Conservation (phyloP, 2,113 vertebrate genomes). For the Morone saxatilis region DNA sequence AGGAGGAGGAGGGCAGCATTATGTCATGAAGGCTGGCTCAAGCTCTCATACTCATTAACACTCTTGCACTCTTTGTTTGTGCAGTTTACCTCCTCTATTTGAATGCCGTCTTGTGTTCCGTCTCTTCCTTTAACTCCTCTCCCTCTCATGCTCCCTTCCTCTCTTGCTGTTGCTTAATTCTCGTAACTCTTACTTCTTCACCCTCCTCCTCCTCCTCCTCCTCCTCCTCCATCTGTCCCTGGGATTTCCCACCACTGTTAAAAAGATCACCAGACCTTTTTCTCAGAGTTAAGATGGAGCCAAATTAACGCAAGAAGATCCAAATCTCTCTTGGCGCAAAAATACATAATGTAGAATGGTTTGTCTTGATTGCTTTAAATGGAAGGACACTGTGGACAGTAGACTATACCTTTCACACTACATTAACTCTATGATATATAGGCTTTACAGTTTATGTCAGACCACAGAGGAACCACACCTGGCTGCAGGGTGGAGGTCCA, state of each 20-base stretch:
- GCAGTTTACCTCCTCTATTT: neutral
- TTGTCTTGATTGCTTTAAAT: too few relatives aligned
- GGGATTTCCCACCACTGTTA: neutral
- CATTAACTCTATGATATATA: neutral
- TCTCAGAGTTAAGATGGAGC: neutral
- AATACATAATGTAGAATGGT: fast-evolving
- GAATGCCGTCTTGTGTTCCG: neutral
- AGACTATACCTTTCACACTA: neutral
- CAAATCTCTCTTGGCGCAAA: too few relatives aligned
- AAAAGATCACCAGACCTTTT: neutral
- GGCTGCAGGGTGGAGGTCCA: neutral
- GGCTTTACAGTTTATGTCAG: neutral
- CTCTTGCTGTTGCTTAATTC: neutral
- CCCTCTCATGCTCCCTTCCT: neutral
- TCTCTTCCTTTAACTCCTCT: neutral
- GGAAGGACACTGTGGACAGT: neutral
- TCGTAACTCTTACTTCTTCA: neutral
- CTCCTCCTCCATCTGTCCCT: neutral
- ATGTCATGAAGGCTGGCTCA: constrained; percentile 37
- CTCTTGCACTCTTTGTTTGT: neutral
- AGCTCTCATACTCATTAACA: neutral
- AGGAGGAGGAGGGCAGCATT: constrained; percentile 19
- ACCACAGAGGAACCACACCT: neutral
- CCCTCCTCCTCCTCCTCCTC: neutral
- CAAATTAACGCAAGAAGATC: neutral